Evolutionary conservation across 2,113 vertebrate genomes (phyloP).

Genomic region (Atrichornis clamosus): DNA sequence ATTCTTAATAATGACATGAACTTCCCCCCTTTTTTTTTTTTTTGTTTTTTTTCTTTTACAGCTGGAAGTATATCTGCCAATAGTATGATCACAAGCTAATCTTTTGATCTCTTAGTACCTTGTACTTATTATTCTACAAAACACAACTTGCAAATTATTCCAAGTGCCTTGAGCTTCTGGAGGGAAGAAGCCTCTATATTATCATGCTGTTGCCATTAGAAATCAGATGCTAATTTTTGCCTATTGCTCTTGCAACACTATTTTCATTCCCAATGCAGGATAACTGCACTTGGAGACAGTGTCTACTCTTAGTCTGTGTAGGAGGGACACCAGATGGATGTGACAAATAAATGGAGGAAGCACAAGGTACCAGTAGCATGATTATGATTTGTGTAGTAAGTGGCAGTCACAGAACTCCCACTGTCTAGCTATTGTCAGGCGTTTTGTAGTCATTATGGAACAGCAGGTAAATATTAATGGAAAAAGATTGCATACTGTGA

Average conservation of each 20-base stretch:
- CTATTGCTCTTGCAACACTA: not conserved
- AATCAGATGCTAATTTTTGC: not conserved
- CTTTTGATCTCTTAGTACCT: not conserved
- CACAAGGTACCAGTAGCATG: not conserved
- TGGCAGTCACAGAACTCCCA: slow-evolving; percentile 48
- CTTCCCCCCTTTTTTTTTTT: not conserved
- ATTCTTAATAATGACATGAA: not conserved
- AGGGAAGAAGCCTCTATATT: not conserved
- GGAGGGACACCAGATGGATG: slow-evolving; percentile 36
- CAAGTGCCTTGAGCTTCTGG: not conserved
- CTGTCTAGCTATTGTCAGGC: slow-evolving; percentile 30
- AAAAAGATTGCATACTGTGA: slow-evolving; percentile 1
- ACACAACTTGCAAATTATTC: not conserved
- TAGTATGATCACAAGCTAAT: not conserved
- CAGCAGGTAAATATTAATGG: slow-evolving; percentile 60
- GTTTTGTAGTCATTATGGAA: slow-evolving; percentile 40
- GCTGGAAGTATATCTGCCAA: not conserved
- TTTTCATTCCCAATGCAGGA: not conserved
- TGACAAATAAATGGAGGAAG: slow-evolving; percentile 15
- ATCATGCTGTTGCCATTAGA: not conserved
- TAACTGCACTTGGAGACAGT: not conserved
- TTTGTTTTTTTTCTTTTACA: not conserved
- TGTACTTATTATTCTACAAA: not conserved
- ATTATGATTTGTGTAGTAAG: slow-evolving; percentile 13
- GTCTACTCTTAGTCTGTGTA: not conserved